Percentiles rank a stretch among this genome's conserved stretches.
These are phyloP conservation scores for Cottus gobio DNA, from an alignment of 2,113 vertebrate genomes.

Conservation along the genomic window DNA sequence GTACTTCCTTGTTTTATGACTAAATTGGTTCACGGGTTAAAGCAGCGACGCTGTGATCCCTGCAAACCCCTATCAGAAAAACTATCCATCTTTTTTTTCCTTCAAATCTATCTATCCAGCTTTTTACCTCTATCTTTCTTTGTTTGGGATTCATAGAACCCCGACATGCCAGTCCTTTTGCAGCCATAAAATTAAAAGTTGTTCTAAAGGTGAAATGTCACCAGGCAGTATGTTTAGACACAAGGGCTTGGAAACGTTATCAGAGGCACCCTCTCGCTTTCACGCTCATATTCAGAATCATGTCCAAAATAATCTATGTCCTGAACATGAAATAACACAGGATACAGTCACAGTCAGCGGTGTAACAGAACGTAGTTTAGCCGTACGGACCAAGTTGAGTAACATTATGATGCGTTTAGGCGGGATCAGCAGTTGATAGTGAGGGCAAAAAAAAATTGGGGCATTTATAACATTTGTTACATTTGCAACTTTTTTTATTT, in stretches of 20 bases:
- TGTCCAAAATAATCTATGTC: background rate
- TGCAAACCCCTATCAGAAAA: too few relatives aligned
- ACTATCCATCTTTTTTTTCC: too few relatives aligned
- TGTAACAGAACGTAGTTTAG: too few relatives aligned
- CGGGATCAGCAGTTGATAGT: too few relatives aligned
- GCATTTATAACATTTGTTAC: background rate
- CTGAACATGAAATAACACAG: background rate
- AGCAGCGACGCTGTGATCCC: background rate
- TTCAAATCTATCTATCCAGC: background rate
- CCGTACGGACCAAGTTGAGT: too few relatives aligned
- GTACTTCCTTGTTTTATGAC: background rate
- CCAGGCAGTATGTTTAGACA: background rate
- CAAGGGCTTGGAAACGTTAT: too few relatives aligned
- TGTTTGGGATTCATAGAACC: background rate
- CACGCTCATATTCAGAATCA: background rate
- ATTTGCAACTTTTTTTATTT: background rate
- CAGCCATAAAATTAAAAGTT: background rate
- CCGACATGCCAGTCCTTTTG: background rate
- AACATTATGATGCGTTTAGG: too few relatives aligned
- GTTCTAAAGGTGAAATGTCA: constrained; percentile 1
- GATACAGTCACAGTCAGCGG: too few relatives aligned
- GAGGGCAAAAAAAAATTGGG: background rate
- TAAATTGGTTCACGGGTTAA: background rate
- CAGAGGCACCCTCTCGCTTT: background rate
- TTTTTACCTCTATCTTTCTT: background rate